These are phyloP conservation scores for Scaptomyza tumidula DNA, from an alignment of 2,888 invertebrate genomes.

Conservation along the genomic window DNA sequence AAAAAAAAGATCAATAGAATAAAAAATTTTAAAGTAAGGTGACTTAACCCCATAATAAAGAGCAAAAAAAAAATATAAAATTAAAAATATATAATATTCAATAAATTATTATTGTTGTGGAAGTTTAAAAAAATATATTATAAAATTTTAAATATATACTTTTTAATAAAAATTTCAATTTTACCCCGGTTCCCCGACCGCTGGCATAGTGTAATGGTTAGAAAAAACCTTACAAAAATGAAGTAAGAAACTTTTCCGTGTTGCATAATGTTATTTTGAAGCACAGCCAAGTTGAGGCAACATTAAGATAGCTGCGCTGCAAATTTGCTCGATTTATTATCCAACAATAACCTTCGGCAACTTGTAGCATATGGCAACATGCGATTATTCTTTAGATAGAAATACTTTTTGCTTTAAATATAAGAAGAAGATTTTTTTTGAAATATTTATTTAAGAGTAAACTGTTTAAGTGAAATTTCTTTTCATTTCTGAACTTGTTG, in stretches of 20 bases:
- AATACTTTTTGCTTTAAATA: too few species aligned
- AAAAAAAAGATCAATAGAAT: too few species aligned
- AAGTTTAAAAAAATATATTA: too few species aligned
- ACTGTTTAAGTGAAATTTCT: not conserved
- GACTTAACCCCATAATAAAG: too few species aligned
- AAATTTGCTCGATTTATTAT: constrained; percentile 7
- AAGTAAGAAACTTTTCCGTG: not conserved
- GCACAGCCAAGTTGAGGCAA: constrained; percentile 21
- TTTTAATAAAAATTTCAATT: too few species aligned
- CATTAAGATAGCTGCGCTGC: constrained; percentile 14
- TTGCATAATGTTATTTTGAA: not conserved
- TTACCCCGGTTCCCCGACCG: too few species aligned
- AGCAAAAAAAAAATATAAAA: too few species aligned
- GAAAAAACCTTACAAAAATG: not conserved
- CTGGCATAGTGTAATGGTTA: not conserved
- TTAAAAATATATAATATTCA: too few species aligned
- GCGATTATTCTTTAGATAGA: not conserved
- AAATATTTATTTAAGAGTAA: not conserved
- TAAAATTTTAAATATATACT: too few species aligned
- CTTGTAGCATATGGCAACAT: not conserved
- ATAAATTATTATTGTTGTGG: too few species aligned
- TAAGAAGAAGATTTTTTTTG: not conserved
- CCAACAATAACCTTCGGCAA: too few species aligned
- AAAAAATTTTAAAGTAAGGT: too few species aligned
- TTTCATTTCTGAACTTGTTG: constrained; percentile 25